Evolutionary conservation across 2,113 vertebrate genomes (phyloP).

Genomic region (Archocentrus centrarchus): DNA sequence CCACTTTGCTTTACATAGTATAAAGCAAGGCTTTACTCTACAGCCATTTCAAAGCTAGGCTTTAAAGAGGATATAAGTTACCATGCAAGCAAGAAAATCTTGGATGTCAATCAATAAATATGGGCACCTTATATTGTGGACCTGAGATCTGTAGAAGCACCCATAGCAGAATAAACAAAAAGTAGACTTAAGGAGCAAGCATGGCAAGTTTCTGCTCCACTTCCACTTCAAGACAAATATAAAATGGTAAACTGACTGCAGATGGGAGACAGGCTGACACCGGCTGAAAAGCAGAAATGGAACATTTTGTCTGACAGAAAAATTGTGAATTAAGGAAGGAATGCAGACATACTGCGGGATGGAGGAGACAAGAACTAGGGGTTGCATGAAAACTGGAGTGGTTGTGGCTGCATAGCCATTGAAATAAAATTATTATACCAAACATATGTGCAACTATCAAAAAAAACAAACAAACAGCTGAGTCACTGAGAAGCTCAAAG

Average conservation of each 20-base stretch:
- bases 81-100: background rate
- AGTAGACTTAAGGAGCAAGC: background rate
- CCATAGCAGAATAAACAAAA: conserved; percentile 28
- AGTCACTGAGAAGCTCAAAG: conserved; percentile 23
- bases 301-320: background rate
- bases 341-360: background rate
- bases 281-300: background rate
- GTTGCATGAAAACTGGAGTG: background rate
- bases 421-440: background rate
- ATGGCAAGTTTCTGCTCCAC: conserved; percentile 8
- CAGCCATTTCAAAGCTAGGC: background rate
- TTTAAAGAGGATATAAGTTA: background rate
- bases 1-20: background rate
- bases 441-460: conserved; percentile 21
- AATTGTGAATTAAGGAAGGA: conserved; percentile 17
- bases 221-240: conserved; percentile 38
- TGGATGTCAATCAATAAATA: conserved; percentile 8
- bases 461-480: conserved; percentile 39
- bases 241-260: conserved; percentile 1
- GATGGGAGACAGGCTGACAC: conserved; percentile 7
- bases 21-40: conserved; percentile 4
- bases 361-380: background rate
- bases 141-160: background rate
- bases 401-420: background rate
- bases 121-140: background rate